Percentiles rank a stretch among this genome's conserved stretches.
These are phyloP conservation scores for Anoplophora glabripennis DNA, from an alignment of 1,140 invertebrate species.

Conservation along the genomic window DNA sequence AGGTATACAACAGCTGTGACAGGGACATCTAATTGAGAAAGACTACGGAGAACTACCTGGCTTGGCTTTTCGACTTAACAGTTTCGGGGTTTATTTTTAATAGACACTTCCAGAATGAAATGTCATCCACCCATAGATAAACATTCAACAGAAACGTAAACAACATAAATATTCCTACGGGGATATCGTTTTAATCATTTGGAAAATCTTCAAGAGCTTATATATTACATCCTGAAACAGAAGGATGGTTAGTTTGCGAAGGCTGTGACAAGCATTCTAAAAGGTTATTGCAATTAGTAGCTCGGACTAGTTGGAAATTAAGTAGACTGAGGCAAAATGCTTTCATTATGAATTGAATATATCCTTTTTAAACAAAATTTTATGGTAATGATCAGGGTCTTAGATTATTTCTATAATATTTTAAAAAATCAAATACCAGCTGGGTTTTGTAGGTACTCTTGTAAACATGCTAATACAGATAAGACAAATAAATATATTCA, in stretches of 20 bases:
- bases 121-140: constrained; percentile 9
- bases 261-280: constrained; percentile 19
- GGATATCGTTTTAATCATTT: constrained; percentile 8
- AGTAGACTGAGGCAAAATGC: no score
- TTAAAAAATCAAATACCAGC: no score
- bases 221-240: constrained; percentile 10
- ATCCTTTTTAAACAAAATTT: no score
- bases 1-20: constrained; percentile 8
- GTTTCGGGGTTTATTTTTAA: constrained; percentile 9
- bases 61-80: background rate
- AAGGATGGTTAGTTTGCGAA: constrained; percentile 4
- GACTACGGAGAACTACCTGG: constrained; percentile 10
- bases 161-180: constrained; percentile 3
- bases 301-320: background rate
- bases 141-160: background rate
- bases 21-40: constrained; percentile 9
- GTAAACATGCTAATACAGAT: no score
- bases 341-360: no score
- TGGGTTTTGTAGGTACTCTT: no score
- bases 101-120: constrained; percentile 9
- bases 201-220: background rate
- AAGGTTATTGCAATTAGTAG: constrained; percentile 22
- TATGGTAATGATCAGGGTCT: no score
- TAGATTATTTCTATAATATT: no score
- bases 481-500: no score